Evolutionary conservation across 1,140 invertebrate species (phyloP).

Genomic region (Seison nebaliae): DNA sequence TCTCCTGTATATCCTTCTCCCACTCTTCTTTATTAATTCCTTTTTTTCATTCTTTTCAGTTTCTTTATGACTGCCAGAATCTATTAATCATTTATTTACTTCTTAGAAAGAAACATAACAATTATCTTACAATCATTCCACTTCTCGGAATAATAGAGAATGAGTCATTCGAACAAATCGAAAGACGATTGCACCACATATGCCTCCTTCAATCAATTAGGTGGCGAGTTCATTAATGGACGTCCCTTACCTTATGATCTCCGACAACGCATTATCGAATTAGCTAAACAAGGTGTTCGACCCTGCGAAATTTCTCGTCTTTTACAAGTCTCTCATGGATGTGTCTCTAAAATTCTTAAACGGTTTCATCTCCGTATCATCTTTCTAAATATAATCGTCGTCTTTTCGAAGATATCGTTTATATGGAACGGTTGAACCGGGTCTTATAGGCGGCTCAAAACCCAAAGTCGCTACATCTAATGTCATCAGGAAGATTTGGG

Average conservation of each 20-base stretch:
- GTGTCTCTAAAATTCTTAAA: conserved; percentile 64
- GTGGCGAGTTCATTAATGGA: conserved; percentile 86
- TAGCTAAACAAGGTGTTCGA: conserved; percentile 64
- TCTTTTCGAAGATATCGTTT: conserved; percentile 57
- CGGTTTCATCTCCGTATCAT: neutral
- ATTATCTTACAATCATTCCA: too few species aligned
- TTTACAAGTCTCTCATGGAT: conserved; percentile 68
- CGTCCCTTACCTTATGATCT: conserved; percentile 77
- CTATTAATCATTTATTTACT: too few species aligned
- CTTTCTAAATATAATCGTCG: too few species aligned
- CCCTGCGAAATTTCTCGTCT: conserved; percentile 84
- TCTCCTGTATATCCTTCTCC: too few species aligned
- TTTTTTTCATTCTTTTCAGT: too few species aligned
- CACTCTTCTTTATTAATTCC: too few species aligned
- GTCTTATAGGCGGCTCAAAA: conserved; percentile 91
- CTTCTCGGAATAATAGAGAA: too few species aligned
- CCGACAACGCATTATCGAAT: conserved; percentile 70
- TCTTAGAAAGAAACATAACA: too few species aligned
- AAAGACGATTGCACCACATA: too few species aligned
- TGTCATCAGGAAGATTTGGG: conserved; percentile 85
- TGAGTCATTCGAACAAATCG: too few species aligned
- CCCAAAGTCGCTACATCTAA: conserved; percentile 94
- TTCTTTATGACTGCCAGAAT: too few species aligned
- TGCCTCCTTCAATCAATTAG: conserved; percentile 58
- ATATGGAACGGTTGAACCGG: conserved; percentile 88